phyloP scores from a whole-genome alignment of 53 echinoderm and acorn worm genomes.

The Arbacia lixula region DNA sequence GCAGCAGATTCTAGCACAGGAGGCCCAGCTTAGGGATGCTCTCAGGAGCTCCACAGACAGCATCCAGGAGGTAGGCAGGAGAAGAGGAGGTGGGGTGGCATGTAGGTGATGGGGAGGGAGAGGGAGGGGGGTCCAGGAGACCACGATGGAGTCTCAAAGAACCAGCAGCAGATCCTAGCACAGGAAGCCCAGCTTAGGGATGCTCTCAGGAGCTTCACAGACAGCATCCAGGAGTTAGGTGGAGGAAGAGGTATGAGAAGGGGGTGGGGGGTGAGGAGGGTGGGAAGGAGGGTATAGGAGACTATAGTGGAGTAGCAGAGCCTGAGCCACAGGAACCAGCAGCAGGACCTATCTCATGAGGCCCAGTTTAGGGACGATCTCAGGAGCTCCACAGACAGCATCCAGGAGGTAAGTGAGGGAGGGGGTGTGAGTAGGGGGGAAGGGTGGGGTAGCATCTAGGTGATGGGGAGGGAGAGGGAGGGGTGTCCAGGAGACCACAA shows the following conservation, averaged over 20 bases:
- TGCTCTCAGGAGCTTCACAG: slow-evolving; percentile 66
- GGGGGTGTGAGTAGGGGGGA: too few species aligned
- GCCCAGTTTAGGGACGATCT: slow-evolving; percentile 64
- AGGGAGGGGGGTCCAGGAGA: too few species aligned
- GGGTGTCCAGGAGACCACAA: too few species aligned
- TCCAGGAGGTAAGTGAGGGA: slow-evolving; percentile 56
- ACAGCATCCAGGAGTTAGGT: slow-evolving; percentile 57
- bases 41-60: slow-evolving; percentile 69
- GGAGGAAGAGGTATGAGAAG: slow-evolving; percentile 82
- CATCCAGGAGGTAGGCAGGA: slow-evolving; percentile 54
- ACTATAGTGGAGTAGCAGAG: slow-evolving; percentile 85
- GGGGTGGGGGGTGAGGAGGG: slow-evolving; percentile 81
- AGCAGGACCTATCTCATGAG: slow-evolving; percentile 78
- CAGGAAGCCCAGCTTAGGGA: slow-evolving; percentile 73
- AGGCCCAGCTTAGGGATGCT: slow-evolving; percentile 64
- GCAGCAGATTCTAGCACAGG: slow-evolving; percentile 77
- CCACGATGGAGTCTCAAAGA: slow-evolving; percentile 74
- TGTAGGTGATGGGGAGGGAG: too few species aligned
- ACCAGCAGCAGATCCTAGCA: slow-evolving; percentile 80
- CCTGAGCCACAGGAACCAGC: slow-evolving; percentile 76
- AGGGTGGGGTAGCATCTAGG: too few species aligned
- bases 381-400: slow-evolving; percentile 64
- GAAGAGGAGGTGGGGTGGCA: too few species aligned
- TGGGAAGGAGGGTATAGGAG: slow-evolving; percentile 77
- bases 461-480: too few species aligned